phyloP scores from a whole-genome alignment of 2,797 vertebrate species.

The Rhynchonycteris naso region DNA sequence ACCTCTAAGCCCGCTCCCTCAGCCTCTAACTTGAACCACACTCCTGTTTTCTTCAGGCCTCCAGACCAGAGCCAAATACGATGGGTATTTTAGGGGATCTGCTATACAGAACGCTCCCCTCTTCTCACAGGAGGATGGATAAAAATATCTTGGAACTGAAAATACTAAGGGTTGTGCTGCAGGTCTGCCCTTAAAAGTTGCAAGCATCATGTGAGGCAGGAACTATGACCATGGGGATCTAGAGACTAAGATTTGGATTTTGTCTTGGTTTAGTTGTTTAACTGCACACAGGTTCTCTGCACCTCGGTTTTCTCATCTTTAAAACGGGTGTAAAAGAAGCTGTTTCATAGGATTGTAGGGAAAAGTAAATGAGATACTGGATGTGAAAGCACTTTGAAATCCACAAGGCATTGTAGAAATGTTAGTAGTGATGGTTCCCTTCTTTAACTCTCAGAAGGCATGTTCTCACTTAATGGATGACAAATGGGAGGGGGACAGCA shows the following conservation, averaged over 20 bases:
- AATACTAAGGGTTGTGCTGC: conserved; percentile 17
- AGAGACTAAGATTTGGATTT: conserved; percentile 38
- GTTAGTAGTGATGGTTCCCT: background rate
- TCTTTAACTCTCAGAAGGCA: background rate
- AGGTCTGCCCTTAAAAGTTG: background rate
- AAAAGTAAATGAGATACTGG: conserved; percentile 50
- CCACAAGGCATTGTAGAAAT: background rate
- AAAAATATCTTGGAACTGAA: background rate
- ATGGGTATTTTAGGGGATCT: background rate
- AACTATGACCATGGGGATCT: background rate
- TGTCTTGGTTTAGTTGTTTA: background rate
- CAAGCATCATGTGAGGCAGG: background rate
- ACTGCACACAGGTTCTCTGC: background rate
- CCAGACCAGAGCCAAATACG: background rate
- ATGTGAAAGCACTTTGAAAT: conserved; percentile 42
- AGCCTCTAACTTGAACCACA: background rate
- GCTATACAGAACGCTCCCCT: background rate
- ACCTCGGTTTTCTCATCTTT: conserved; percentile 38
- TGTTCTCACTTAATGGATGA: background rate
- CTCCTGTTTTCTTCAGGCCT: background rate
- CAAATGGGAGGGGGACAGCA: background rate
- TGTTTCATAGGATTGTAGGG: background rate
- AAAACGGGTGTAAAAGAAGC: conserved; percentile 38
- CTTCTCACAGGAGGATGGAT: background rate
- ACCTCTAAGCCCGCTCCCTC: background rate